These are phyloP conservation scores for Cephonodes hylas DNA, from an alignment of 2,888 invertebrate species.

Conservation along the genomic window DNA sequence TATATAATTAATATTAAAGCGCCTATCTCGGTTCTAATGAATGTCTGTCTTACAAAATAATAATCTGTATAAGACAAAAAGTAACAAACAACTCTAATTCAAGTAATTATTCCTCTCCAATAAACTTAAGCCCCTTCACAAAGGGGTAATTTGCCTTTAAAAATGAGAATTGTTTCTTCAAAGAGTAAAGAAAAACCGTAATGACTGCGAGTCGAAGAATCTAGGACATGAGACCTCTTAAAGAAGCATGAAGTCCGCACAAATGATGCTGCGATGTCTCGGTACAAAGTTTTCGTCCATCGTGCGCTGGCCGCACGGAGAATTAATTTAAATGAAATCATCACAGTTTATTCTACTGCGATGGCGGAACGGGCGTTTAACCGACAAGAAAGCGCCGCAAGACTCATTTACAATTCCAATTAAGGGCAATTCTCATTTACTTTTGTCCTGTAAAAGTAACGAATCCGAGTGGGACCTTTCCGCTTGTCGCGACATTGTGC, in stretches of 20 bases:
- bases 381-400: slow-evolving; percentile 74
- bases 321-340: slow-evolving; percentile 79
- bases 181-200: slow-evolving; percentile 34
- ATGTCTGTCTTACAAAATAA: not conserved
- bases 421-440: slow-evolving; percentile 77
- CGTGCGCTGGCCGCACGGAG: slow-evolving; percentile 47
- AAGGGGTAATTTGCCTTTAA: slow-evolving; percentile 42
- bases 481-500: slow-evolving; percentile 23
- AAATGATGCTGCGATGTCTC: slow-evolving; percentile 52
- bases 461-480: slow-evolving; percentile 53
- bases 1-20: not conserved
- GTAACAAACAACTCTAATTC: slow-evolving; percentile 15
- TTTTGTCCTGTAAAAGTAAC: slow-evolving; percentile 69
- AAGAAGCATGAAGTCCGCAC: slow-evolving; percentile 47
- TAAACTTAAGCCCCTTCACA: slow-evolving; percentile 30
- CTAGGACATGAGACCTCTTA: slow-evolving; percentile 41
- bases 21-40: not conserved
- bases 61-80: slow-evolving; percentile 21
- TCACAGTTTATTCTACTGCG: slow-evolving; percentile 76
- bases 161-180: slow-evolving; percentile 33
- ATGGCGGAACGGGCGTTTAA: slow-evolving; percentile 66
- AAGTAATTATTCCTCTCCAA: slow-evolving; percentile 34
- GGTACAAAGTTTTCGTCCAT: slow-evolving; percentile 52
- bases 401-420: slow-evolving; percentile 80
- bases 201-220: slow-evolving; percentile 35